Evolutionary conservation across 2,113 vertebrate genomes (phyloP).

Genomic region (Thalassarche chlororhynchos): DNA sequence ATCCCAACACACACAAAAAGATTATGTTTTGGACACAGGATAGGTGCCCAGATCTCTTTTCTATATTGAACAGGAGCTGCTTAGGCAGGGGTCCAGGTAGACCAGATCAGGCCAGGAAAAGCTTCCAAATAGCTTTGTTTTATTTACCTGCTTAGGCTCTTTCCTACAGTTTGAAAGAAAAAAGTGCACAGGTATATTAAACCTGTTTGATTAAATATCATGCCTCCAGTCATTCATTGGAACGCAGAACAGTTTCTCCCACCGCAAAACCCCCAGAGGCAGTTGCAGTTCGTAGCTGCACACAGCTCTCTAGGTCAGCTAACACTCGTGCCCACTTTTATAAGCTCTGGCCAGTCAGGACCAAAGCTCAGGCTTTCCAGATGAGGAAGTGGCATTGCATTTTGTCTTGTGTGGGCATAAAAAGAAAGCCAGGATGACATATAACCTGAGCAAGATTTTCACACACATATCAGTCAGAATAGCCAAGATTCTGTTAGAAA

Average conservation of each 20-base stretch:
- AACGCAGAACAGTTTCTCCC: not conserved
- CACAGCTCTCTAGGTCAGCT: not conserved
- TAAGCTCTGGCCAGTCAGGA: not conserved
- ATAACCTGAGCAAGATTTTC: not conserved
- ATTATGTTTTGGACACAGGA: not conserved
- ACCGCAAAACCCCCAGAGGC: not conserved
- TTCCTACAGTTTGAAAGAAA: not conserved
- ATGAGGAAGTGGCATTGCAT: not conserved
- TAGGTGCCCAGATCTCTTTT: not conserved
- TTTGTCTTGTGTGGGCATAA: not conserved
- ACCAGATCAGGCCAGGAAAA: not conserved
- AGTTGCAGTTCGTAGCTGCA: not conserved
- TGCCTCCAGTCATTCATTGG: not conserved
- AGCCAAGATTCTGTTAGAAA: not conserved
- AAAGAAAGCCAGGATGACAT: fast-evolving
- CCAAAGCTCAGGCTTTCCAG: not conserved
- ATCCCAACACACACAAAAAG: not conserved
- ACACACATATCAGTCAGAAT: not conserved
- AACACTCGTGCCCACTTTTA: not conserved
- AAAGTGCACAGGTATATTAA: not conserved
- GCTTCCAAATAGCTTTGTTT: not conserved
- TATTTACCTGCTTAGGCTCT: not conserved
- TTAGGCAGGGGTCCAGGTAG: not conserved
- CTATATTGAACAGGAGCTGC: not conserved
- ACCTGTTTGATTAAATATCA: not conserved